Percentiles rank a stretch among this genome's conserved stretches.
phyloP scores from a whole-genome alignment of 2,797 vertebrate species.

The Ctenopoma kingsleyae region DNA sequence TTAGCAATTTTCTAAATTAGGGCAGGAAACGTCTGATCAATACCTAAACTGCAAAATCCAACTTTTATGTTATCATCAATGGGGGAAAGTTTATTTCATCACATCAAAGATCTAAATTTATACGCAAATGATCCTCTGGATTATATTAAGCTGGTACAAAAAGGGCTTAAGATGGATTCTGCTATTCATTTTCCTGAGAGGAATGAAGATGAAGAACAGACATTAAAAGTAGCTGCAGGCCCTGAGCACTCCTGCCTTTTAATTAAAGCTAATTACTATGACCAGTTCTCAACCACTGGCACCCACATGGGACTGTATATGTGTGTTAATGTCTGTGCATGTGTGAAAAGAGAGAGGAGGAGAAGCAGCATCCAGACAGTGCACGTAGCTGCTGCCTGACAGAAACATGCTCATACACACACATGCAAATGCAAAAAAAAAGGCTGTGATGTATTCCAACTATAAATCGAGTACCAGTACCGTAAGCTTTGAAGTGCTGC shows the following conservation, averaged over 20 bases:
- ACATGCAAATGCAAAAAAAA: conserved; percentile 19
- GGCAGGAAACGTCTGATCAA: not conserved
- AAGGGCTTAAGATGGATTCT: conserved; percentile 44
- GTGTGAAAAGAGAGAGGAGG: conserved; percentile 1
- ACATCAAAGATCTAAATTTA: conserved; percentile 32
- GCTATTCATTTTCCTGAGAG: conserved; percentile 46
- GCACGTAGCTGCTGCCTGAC: conserved; percentile 23
- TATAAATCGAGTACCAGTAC: conserved; percentile 33
- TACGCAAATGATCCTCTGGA: conserved; percentile 23
- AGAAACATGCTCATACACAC: conserved; percentile 21
- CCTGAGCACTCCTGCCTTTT: conserved; percentile 50
- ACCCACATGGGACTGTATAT: conserved; percentile 46
- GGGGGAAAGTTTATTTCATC: not conserved
- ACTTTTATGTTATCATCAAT: not conserved
- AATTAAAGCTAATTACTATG: conserved; percentile 78
- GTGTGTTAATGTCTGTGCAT: conserved; percentile 11
- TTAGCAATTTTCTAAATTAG: not conserved
- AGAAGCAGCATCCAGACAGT: conserved; percentile 11
- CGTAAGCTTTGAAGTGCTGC: conserved; percentile 26
- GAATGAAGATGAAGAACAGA: conserved; percentile 36
- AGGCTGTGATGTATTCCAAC: conserved; percentile 32
- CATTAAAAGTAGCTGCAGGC: conserved; percentile 30
- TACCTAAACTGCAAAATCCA: conserved; percentile 3
- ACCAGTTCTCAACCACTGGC: conserved; percentile 44
- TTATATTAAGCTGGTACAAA: conserved; percentile 39